Evolutionary conservation across 2,797 vertebrate genomes (phyloP), one percentile per base, ranked within the genome.

Genomic region (Chrysocyon brachyurus): DNA sequence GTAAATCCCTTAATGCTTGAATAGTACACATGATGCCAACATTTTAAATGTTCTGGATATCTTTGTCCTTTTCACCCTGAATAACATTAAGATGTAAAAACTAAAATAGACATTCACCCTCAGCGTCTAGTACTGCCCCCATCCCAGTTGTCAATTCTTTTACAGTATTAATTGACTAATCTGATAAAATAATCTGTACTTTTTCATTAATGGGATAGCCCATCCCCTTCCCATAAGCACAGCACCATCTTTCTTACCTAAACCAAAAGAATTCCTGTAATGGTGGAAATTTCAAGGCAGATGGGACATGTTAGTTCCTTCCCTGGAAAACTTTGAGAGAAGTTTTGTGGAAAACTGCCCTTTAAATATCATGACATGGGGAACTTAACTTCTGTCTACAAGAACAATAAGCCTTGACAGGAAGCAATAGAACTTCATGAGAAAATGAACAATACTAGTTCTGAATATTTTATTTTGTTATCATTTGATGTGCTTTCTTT

Each of bases 21-120:
- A n/a, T 26, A 75, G 70, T 66, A 10, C 52, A 79, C 90, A 86
- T 70, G 22, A 66, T 81, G 22, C 75, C 56, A 87, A 54, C 7
- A n/a, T 94, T 94, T 96, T 46, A 88, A 89, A 75, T 81, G 24
- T 73, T 87, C 19, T 49, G 49, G 31, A 68, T 26, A 17, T 52
- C 90, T 73, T 83, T 89, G 16, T 86, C 54, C 61, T 63, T 87
- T 86, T 86, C 33, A 54, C 22, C 28, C 7, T 68, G 26, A 75
- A 66, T 94, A 73, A 81, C 16, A 31, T 77, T 64, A 96, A 86
- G 8, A 59, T 86, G 7, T 72, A 88, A 91, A 95, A 82, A 86
- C 31, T 91, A 79, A 95, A 84, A 54, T 78, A 46, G 28, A 40
- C 46, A 56, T 88, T 82, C 75, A 26, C 86, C 78, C 86, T 96